Evolutionary conservation across 1,140 invertebrate genomes (phyloP).

Genomic region (Tachypleus tridentatus): DNA sequence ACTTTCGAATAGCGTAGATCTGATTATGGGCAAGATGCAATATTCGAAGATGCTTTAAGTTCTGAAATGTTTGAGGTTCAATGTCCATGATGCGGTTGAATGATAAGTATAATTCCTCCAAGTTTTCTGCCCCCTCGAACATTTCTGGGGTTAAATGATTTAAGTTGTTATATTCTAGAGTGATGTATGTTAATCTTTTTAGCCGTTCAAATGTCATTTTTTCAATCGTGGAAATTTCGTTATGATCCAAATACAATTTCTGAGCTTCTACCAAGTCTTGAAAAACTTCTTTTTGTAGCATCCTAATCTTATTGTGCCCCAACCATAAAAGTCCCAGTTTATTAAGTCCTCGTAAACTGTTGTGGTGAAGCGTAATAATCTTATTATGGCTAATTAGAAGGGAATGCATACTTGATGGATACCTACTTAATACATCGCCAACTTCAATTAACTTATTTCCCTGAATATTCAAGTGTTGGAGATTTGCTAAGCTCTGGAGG

Average conservation of each 20-base stretch:
- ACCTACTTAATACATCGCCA: slow-evolving; percentile 57
- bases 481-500: slow-evolving; percentile 59
- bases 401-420: slow-evolving; percentile 58
- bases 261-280: slow-evolving; percentile 58
- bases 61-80: slow-evolving; percentile 44
- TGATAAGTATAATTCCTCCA: slow-evolving; percentile 51
- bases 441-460: slow-evolving; percentile 61
- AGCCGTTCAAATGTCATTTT: slow-evolving; percentile 61
- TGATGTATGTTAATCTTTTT: slow-evolving; percentile 52
- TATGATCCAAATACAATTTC: slow-evolving; percentile 67
- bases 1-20: slow-evolving; percentile 27
- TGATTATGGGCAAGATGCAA: slow-evolving; percentile 51
- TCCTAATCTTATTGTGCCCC: slow-evolving; percentile 62
- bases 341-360: slow-evolving; percentile 59
- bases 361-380: slow-evolving; percentile 58
- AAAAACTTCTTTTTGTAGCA: slow-evolving; percentile 56
- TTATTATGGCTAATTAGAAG: slow-evolving; percentile 75
- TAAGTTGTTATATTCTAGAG: slow-evolving; percentile 30
- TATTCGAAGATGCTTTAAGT: slow-evolving; percentile 44
- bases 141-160: slow-evolving; percentile 28
- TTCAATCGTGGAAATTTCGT: slow-evolving; percentile 64
- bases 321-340: slow-evolving; percentile 76
- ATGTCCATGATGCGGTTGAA: slow-evolving; percentile 41
- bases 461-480: slow-evolving; percentile 81
- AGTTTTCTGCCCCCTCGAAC: slow-evolving; percentile 52